Conservation (phyloP, 1,140 invertebrate species). For the Neuroterus valhalla region DNA sequence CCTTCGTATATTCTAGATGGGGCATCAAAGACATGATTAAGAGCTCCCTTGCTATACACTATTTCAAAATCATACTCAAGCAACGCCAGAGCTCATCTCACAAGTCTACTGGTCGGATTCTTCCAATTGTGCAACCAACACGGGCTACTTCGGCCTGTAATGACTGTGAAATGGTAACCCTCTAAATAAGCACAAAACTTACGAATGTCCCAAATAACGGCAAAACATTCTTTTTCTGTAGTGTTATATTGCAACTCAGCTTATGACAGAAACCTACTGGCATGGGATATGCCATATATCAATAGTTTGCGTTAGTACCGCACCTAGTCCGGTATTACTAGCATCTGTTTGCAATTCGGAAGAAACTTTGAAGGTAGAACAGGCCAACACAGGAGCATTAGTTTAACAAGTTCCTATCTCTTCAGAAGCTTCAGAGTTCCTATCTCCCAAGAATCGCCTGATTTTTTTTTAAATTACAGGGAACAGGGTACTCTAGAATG, state of each 20-base stretch:
- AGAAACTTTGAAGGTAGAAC: slow-evolving; percentile 48
- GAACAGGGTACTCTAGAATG: too few relatives aligned
- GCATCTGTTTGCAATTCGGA: slow-evolving; percentile 56
- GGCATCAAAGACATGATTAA: slow-evolving; percentile 26
- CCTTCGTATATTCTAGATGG: background rate
- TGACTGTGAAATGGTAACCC: background rate
- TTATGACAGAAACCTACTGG: slow-evolving; percentile 30
- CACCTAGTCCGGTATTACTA: slow-evolving; percentile 45
- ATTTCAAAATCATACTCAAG: slow-evolving; percentile 5
- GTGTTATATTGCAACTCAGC: background rate
- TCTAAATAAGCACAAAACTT: background rate
- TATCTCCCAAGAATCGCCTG: too few relatives aligned
- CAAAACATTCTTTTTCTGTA: background rate
- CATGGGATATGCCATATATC: slow-evolving; percentile 40
- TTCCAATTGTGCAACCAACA: background rate
- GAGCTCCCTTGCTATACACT: background rate
- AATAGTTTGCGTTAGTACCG: slow-evolving; percentile 45
- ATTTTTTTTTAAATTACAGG: too few relatives aligned
- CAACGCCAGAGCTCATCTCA: background rate
- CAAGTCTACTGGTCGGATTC: slow-evolving; percentile 6
- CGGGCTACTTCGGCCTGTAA: too few relatives aligned
- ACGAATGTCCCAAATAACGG: background rate
- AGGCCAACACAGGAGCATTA: slow-evolving; percentile 5
- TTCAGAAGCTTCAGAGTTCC: background rate
- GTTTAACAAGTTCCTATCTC: background rate